A percentile compares a stretch with the other conserved stretches of the same genome.
Conservation (phyloP, 2,113 vertebrate genomes). For the Nyctereutes procyonoides region DNA sequence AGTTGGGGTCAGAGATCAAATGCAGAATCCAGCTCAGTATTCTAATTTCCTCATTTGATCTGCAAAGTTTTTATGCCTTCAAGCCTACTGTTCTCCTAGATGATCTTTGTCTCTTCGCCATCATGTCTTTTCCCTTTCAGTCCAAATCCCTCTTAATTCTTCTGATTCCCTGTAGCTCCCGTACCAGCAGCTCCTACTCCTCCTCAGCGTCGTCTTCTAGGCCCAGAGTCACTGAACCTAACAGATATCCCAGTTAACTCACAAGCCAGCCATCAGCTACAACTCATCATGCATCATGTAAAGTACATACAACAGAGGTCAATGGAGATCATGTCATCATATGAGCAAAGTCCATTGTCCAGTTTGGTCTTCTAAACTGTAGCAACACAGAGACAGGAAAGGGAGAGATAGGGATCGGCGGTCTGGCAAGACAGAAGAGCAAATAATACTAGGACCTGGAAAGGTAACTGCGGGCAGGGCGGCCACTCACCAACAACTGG, state of each 20-base stretch:
- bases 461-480: neutral
- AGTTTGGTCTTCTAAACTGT: slow-evolving; percentile 54
- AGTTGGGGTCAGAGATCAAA: neutral
- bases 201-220: neutral
- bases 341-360: slow-evolving; percentile 48
- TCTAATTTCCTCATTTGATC: neutral
- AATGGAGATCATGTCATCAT: slow-evolving; percentile 14
- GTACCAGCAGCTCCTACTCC: neutral
- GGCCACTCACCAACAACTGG: neutral
- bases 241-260: neutral
- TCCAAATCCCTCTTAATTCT: neutral
- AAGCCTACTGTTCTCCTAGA: neutral
- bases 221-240: neutral
- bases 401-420: neutral
- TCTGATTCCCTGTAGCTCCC: neutral
- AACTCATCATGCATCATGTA: neutral
- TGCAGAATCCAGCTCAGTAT: neutral
- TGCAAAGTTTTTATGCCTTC: neutral
- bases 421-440: slow-evolving; percentile 25
- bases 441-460: neutral
- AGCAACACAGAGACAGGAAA: slow-evolving; percentile 50
- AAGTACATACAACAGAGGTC: slow-evolving; percentile 20
- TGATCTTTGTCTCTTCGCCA: neutral
- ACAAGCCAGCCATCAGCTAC: neutral
- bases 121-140: neutral